phyloP scores from a whole-genome alignment of 2,888 invertebrate species.

The Chrysomela aeneicollis region DNA sequence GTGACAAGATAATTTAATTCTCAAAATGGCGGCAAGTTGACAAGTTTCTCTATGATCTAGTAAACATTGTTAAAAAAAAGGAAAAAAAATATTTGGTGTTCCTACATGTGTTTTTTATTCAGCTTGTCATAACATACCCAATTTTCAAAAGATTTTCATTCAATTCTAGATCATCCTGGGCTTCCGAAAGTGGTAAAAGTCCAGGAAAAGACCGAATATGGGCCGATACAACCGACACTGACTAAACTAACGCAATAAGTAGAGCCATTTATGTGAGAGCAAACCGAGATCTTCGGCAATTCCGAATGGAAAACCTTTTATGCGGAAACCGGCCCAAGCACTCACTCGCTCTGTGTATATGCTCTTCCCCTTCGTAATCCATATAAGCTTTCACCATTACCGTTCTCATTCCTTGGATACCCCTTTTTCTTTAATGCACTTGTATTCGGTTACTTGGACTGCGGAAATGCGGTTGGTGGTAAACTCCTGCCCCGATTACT shows the following conservation, averaged over 20 bases:
- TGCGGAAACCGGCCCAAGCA: conserved; percentile 45
- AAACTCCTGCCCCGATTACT: not conserved
- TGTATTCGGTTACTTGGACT: conserved; percentile 38
- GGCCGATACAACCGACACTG: conserved; percentile 45
- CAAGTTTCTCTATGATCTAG: too few relatives aligned
- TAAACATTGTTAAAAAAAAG: too few relatives aligned
- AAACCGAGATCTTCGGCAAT: conserved; percentile 54
- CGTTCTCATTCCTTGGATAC: conserved; percentile 41
- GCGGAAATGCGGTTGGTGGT: not conserved
- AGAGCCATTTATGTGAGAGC: conserved; percentile 55
- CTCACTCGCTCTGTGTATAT: conserved; percentile 43
- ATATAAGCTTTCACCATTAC: conserved; percentile 47
- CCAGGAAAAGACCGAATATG: conserved; percentile 23
- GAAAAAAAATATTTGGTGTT: too few relatives aligned
- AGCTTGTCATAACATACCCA: too few relatives aligned
- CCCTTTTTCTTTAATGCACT: conserved; percentile 41
- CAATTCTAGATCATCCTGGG: too few relatives aligned
- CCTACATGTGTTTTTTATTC: too few relatives aligned
- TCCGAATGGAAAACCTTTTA: conserved; percentile 55
- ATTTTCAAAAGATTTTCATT: too few relatives aligned
- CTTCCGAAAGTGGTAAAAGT: conserved; percentile 14
- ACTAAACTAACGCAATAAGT: conserved; percentile 55
- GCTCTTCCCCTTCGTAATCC: conserved; percentile 43
- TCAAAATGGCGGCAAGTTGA: too few relatives aligned
- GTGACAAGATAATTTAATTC: too few relatives aligned